A percentile compares a stretch with the other conserved stretches of the same genome.
These are phyloP conservation scores for Lasioglossum lativentre DNA, from an alignment of 2,888 invertebrate species.

Conservation along the genomic window DNA sequence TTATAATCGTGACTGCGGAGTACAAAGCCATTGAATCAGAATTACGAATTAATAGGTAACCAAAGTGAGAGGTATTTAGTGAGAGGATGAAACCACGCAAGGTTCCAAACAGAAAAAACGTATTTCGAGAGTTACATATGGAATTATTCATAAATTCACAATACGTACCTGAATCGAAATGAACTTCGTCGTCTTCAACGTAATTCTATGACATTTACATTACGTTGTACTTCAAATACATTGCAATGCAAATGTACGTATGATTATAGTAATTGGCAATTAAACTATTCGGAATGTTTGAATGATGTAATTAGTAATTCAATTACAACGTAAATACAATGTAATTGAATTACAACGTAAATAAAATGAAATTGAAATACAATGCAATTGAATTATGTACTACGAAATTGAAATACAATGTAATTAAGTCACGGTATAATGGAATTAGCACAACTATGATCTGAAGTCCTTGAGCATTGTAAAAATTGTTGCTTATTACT, in stretches of 20 bases:
- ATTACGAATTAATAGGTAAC: not conserved
- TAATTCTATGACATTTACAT: not conserved
- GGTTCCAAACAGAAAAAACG: not conserved
- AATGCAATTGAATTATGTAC: too few relatives aligned
- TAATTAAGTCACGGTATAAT: not conserved
- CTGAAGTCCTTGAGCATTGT: not conserved
- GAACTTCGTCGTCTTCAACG: not conserved
- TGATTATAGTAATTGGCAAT: not conserved
- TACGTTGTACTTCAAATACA: not conserved
- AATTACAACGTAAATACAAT: too few relatives aligned
- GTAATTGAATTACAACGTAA: too few relatives aligned
- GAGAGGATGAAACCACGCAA: not conserved
- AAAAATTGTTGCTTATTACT: not conserved
- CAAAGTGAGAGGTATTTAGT: not conserved
- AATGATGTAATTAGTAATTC: too few relatives aligned
- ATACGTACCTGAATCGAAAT: not conserved
- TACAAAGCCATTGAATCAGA: not conserved
- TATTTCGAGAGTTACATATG: not conserved
- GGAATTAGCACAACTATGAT: not conserved
- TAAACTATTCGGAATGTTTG: too few relatives aligned
- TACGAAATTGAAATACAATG: not conserved
- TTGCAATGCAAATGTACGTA: not conserved
- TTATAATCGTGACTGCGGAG: not conserved
- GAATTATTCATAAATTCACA: not conserved
- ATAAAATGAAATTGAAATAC: too few relatives aligned